Conservation (phyloP, 2,888 invertebrate genomes). For the Carabus problematicus region DNA sequence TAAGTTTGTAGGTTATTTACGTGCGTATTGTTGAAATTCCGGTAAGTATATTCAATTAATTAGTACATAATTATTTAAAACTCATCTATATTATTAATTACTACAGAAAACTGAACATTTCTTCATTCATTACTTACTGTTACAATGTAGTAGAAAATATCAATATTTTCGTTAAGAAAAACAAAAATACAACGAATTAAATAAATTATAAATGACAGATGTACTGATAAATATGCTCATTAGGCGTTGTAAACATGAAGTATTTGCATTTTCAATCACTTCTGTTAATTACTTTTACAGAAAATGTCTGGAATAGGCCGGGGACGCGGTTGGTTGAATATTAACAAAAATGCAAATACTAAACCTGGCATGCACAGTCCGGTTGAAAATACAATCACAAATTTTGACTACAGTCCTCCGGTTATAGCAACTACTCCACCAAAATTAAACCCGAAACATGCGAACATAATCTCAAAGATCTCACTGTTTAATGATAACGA, state of each 20-base stretch:
- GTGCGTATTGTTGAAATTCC: conserved; percentile 25
- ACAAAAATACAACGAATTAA: too few relatives aligned
- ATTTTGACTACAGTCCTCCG: conserved; percentile 26
- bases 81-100: too few relatives aligned
- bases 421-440: conserved; percentile 21
- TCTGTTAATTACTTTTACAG: conserved; percentile 10
- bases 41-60: conserved; percentile 14
- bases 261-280: too few relatives aligned
- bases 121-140: too few relatives aligned
- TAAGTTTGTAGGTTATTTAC: conserved; percentile 36
- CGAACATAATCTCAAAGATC: conserved; percentile 51
- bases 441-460: conserved; percentile 42
- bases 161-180: too few relatives aligned
- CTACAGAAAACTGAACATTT: too few relatives aligned
- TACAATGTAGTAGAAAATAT: too few relatives aligned
- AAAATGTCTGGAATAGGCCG: conserved; percentile 51
- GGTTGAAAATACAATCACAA: conserved; percentile 16
- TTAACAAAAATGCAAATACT: conserved; percentile 46
- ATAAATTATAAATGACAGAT: too few relatives aligned
- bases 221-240: too few relatives aligned
- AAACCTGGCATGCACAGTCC: conserved; percentile 45
- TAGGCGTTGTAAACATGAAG: too few relatives aligned
- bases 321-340: conserved; percentile 53
- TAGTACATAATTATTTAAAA: too few relatives aligned
- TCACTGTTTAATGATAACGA: conserved; percentile 53